A percentile compares a stretch with the other conserved stretches of the same genome.
Evolutionary conservation across 2,113 vertebrate genomes (phyloP).

Genomic region (Cacatua alba): DNA sequence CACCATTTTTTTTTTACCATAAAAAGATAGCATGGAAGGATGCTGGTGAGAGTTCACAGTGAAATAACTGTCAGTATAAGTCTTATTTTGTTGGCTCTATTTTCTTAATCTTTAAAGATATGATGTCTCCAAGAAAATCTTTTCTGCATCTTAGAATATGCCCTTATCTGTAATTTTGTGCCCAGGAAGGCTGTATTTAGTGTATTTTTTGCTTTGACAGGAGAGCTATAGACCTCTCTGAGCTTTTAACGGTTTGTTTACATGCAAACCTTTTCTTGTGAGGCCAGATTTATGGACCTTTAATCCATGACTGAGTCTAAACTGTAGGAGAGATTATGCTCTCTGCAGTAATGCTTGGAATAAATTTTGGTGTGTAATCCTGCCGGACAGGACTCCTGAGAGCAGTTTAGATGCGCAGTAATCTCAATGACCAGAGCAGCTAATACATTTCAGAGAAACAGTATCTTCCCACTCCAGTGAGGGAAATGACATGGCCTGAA

Average conservation of each 20-base stretch:
- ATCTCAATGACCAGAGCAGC: not conserved
- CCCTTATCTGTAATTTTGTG: not conserved
- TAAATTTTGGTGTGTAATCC: not conserved
- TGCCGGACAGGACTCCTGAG: not conserved
- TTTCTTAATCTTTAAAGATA: not conserved
- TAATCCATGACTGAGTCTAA: not conserved
- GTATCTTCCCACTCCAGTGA: not conserved
- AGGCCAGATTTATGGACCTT: not conserved
- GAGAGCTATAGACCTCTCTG: not conserved
- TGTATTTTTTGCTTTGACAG: rapidly evolving
- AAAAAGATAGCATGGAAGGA: not conserved
- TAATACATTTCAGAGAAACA: not conserved
- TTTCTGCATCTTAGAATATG: not conserved
- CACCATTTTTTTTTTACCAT: not conserved
- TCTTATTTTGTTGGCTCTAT: not conserved
- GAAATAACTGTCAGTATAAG: not conserved
- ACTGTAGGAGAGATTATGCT: not conserved
- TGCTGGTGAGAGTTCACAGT: not conserved
- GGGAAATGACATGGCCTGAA: not conserved
- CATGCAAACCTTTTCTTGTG: not conserved
- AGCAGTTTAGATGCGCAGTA: not conserved
- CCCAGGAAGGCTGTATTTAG: not conserved
- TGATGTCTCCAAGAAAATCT: not conserved
- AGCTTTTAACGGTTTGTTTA: not conserved
- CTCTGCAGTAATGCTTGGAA: not conserved